A percentile compares a stretch with the other conserved stretches of the same genome.
Evolutionary conservation across 92 coral and sea anemone species (phyloP).

Genomic region (Epizoanthus illoricatus): DNA sequence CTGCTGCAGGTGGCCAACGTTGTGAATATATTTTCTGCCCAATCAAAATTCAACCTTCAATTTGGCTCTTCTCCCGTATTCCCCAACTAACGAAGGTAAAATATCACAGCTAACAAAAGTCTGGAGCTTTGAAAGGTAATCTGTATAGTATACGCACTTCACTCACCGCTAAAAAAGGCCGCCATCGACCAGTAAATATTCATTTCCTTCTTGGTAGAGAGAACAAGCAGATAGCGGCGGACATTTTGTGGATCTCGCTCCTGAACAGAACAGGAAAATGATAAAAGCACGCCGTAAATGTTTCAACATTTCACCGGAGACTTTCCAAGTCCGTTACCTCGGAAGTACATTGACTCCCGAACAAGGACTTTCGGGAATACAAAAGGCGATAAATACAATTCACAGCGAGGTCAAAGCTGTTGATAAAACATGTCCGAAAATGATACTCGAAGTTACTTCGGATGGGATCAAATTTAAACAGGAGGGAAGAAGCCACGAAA

Average conservation of each 20-base stretch:
- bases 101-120: neutral
- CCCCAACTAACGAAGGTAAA: neutral
- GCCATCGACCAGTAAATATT: too few relatives aligned
- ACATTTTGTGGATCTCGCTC: neutral
- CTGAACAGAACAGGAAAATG: conserved; percentile 42
- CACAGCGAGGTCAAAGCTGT: conserved; percentile 63
- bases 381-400: conserved; percentile 71
- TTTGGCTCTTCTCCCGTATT: neutral
- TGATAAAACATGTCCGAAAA: conserved; percentile 78
- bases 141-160: too few relatives aligned
- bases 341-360: conserved; percentile 73
- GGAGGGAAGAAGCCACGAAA: conserved; percentile 40
- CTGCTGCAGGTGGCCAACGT: conserved; percentile 24
- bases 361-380: conserved; percentile 77
- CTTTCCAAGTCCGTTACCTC: conserved; percentile 83
- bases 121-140: neutral
- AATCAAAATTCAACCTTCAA: conserved; percentile 23
- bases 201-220: too few relatives aligned
- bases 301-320: conserved; percentile 61
- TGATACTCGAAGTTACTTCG: conserved; percentile 61
- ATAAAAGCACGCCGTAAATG: conserved; percentile 73
- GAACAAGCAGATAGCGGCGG: neutral
- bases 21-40: neutral
- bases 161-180: too few relatives aligned
- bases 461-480: conserved; percentile 78